Conservation (phyloP, 2,888 invertebrate genomes). For the Eueremaeus valkanovi region DNA sequence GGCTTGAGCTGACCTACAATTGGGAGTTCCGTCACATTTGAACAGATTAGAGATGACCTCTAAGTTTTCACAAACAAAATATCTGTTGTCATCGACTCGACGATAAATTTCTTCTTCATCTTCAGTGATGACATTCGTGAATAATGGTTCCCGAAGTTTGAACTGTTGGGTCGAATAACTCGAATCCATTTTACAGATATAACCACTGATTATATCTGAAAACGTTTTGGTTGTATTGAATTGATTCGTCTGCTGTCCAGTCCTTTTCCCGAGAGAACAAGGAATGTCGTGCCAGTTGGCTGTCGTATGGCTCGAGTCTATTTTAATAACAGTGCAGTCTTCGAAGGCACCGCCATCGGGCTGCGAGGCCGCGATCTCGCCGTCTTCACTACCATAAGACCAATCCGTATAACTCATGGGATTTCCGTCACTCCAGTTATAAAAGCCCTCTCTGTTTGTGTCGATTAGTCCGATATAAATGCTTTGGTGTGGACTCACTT, state of each 20-base stretch:
- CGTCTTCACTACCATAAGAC: constrained; percentile 42
- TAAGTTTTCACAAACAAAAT: constrained; percentile 48
- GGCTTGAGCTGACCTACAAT: constrained; percentile 48
- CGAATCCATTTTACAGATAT: constrained; percentile 48
- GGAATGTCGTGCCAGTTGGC: constrained; percentile 51
- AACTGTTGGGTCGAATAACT: constrained; percentile 41
- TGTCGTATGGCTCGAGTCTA: constrained; percentile 49
- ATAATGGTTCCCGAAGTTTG: constrained; percentile 34
- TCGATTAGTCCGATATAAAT: constrained; percentile 48
- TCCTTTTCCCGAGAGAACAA: constrained; percentile 48
- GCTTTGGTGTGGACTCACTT: constrained; percentile 37
- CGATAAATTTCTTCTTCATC: constrained; percentile 18
- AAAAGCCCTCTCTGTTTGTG: constrained; percentile 48
- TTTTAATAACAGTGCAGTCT: constrained; percentile 49
- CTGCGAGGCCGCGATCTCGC: constrained; percentile 45
- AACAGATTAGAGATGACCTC: constrained; percentile 49
- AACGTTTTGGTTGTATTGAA: constrained; percentile 7
- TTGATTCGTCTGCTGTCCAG: background rate
- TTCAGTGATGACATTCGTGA: constrained; percentile 35
- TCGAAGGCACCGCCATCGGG: constrained; percentile 51
- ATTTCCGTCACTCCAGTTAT: constrained; percentile 49
- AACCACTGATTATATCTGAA: constrained; percentile 45
- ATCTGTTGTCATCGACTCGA: constrained; percentile 42
- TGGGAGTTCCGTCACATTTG: constrained; percentile 49
- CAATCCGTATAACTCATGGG: constrained; percentile 50